These are phyloP conservation scores for Oeneis ivallda DNA, from an alignment of 2,888 invertebrate species.

Conservation along the genomic window DNA sequence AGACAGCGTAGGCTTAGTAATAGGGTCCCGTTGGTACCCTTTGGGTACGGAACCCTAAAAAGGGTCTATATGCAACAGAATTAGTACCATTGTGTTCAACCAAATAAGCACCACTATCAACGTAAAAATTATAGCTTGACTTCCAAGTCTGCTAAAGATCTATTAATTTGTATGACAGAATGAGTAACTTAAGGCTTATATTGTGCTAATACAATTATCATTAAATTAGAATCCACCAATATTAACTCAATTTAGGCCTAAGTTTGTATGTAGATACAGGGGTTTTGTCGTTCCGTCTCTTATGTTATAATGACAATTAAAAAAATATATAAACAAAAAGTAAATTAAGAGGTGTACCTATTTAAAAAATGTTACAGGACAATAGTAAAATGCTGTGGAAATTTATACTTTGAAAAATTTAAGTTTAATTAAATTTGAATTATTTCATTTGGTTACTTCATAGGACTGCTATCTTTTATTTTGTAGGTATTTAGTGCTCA, in stretches of 20 bases:
- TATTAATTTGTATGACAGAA: neutral
- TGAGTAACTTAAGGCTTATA: neutral
- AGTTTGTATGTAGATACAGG: neutral
- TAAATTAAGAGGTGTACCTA: neutral
- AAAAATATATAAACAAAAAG: slow-evolving; percentile 4
- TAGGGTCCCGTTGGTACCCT: too few relatives aligned
- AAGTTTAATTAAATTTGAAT: neutral
- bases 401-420: neutral
- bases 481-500: neutral
- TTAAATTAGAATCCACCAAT: neutral
- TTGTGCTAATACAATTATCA: slow-evolving; percentile 6
- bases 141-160: too few relatives aligned
- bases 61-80: neutral
- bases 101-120: too few relatives aligned
- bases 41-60: too few relatives aligned
- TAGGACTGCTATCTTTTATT: slow-evolving; percentile 31
- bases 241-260: slow-evolving; percentile 14
- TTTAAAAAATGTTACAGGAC: slow-evolving; percentile 11
- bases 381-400: neutral
- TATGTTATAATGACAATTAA: neutral
- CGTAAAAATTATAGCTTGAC: too few relatives aligned
- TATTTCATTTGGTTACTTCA: slow-evolving; percentile 35
- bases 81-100: too few relatives aligned
- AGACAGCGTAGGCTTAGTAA: too few relatives aligned
- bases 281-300: neutral